Evolutionary conservation across 2,888 invertebrate species (phyloP), one percentile per base, ranked within the genome.

Genomic region (Cyrtodaria siliqua): DNA sequence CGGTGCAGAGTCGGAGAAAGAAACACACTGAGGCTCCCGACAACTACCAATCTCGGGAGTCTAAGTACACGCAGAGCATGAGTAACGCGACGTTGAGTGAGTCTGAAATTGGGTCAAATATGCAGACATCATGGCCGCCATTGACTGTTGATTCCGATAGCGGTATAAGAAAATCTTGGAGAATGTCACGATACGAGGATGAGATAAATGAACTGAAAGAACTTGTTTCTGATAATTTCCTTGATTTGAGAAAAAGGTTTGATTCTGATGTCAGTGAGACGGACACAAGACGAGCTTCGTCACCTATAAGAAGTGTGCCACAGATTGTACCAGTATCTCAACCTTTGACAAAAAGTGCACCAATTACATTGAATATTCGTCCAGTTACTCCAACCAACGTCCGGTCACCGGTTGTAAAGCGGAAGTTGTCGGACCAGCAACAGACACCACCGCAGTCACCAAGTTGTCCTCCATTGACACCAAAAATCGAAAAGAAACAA

Each of bases 151-250:
- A 82, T 20, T 73, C 78, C 0, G 74, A 82, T 27, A 74, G 74
- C 20, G 77, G 75, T 2, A 63, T 82, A 9, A 60, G 79, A 49
- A 86, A 84, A 53, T 79, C 78, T 16, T 82, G 82, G 68, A 59
- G 88, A 47, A 68, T 81, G 40, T 89, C 87, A 0, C 76, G 83
- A 8, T 86, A 85, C 61, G 86, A 87, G 56, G 87, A 87, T 27
- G 89, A 89, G 57, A 68, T 87, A 9, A 79, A 81, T 53, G 87
- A 87, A 62, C 60, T 87, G 18, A 84, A 85, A 56, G 87, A 84
- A 50, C 63, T 86, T 4, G 86, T 86, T 55, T 79, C 77, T 9
- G 87, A 87, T 38, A 84, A 79, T 61, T 84, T 87, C 12, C 75
- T 75, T 50, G 86, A 87, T 44, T 73, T 87, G 3, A 69, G 83